Percentiles rank a stretch among this genome's conserved stretches.
phyloP scores from a whole-genome alignment of 2,113 vertebrate species.

The Haplochromis burtoni region DNA sequence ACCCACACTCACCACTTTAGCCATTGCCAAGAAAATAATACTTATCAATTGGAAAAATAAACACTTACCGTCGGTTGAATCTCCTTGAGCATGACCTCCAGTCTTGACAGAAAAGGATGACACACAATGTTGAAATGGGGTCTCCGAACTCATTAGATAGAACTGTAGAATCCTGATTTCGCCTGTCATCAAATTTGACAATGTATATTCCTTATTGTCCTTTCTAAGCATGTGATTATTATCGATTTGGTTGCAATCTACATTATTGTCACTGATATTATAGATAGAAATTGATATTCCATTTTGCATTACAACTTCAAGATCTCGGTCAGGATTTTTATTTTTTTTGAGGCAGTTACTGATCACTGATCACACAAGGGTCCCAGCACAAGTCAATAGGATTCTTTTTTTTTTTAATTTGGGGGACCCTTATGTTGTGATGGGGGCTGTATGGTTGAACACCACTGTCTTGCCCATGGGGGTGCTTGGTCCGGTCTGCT shows the following conservation, averaged over 20 bases:
- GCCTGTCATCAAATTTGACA: background rate
- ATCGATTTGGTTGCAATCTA: background rate
- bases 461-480: background rate
- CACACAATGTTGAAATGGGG: background rate
- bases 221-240: background rate
- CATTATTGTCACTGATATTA: background rate
- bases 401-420: rapidly evolving
- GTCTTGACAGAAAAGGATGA: background rate
- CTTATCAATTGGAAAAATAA: background rate
- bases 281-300: background rate
- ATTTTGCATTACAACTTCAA: background rate
- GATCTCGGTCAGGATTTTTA: rapidly evolving
- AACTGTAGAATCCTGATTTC: background rate
- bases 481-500: background rate
- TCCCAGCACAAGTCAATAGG: background rate
- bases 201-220: background rate
- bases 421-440: background rate
- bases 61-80: background rate
- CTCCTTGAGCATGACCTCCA: background rate
- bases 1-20: background rate
- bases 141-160: background rate
- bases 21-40: background rate
- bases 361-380: background rate
- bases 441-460: background rate
- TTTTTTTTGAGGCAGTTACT: background rate